Percentiles rank a stretch among this genome's conserved stretches.
These are phyloP conservation scores for Eurystomus gularis DNA, from an alignment of 2,113 vertebrate genomes.

Conservation along the genomic window DNA sequence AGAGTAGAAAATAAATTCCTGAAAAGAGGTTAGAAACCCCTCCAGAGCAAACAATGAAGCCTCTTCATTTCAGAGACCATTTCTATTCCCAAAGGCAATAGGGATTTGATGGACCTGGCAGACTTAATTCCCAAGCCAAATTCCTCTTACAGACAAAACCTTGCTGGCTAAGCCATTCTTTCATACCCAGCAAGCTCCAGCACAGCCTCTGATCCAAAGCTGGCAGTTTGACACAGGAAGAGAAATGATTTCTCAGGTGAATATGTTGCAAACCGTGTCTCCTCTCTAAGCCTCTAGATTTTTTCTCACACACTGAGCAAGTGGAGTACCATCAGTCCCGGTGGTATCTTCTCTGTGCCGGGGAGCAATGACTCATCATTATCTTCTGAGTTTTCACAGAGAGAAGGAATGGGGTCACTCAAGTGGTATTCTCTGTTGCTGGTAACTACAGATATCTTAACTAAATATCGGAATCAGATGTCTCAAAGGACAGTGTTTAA, in stretches of 20 bases:
- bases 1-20: conserved; percentile 6
- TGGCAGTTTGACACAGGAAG: conserved; percentile 37
- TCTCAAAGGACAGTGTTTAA: neutral
- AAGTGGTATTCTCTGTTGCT: neutral
- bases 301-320: conserved; percentile 5
- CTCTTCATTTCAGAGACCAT: conserved; percentile 15
- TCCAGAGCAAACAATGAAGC: conserved; percentile 21
- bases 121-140: conserved; percentile 50
- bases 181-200: neutral
- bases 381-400: neutral
- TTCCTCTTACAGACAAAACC: conserved; percentile 36
- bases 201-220: conserved; percentile 33
- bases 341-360: neutral
- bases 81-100: conserved; percentile 7
- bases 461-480: neutral
- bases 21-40: neutral
- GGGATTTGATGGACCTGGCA: conserved; percentile 39
- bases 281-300: conserved; percentile 3
- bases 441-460: neutral
- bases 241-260: conserved; percentile 46
- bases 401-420: neutral
- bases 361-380: conserved; percentile 33
- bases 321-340: neutral
- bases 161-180: conserved; percentile 40
- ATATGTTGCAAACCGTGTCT: neutral